phyloP scores from a whole-genome alignment of 2,888 invertebrate genomes.

The Mythimna vitellina region DNA sequence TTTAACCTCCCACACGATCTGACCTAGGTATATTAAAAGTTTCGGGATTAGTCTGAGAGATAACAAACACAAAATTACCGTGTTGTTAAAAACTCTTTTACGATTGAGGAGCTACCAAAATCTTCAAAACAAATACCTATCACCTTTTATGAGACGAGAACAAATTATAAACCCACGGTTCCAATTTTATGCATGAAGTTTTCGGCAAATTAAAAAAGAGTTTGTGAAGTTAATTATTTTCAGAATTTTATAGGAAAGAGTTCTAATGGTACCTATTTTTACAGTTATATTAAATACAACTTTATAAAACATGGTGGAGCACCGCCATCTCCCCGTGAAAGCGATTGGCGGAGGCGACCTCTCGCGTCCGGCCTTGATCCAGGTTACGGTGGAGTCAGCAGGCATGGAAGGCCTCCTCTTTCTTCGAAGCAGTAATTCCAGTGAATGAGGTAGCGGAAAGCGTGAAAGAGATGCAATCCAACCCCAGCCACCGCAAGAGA shows the following conservation, averaged over 20 bases:
- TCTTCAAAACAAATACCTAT: slow-evolving; percentile 49
- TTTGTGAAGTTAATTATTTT: slow-evolving; percentile 11
- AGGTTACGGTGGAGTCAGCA: too few species aligned
- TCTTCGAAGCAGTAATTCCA: too few species aligned
- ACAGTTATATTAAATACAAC: not conserved
- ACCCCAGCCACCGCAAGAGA: too few species aligned
- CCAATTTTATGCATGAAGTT: slow-evolving; percentile 29
- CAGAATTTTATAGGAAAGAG: slow-evolving; percentile 5
- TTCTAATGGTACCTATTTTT: not conserved
- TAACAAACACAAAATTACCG: slow-evolving; percentile 51
- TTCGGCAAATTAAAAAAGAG: slow-evolving; percentile 29
- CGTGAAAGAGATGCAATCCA: too few species aligned
- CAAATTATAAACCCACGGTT: slow-evolving; percentile 26
- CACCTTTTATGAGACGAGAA: slow-evolving; percentile 39
- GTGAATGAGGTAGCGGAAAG: too few species aligned
- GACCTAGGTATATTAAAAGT: slow-evolving; percentile 34
- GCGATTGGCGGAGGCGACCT: too few species aligned
- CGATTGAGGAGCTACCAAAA: slow-evolving; percentile 44
- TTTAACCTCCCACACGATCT: slow-evolving; percentile 30
- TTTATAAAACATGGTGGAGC: not conserved
- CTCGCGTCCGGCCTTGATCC: too few species aligned
- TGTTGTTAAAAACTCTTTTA: slow-evolving; percentile 59
- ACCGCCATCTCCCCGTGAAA: too few species aligned
- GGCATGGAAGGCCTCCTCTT: too few species aligned
- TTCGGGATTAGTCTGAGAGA: slow-evolving; percentile 39